A percentile compares a stretch with the other conserved stretches of the same genome.
These are phyloP conservation scores for Tapirus indicus DNA, from an alignment of 2,797 vertebrate species.

Conservation along the genomic window DNA sequence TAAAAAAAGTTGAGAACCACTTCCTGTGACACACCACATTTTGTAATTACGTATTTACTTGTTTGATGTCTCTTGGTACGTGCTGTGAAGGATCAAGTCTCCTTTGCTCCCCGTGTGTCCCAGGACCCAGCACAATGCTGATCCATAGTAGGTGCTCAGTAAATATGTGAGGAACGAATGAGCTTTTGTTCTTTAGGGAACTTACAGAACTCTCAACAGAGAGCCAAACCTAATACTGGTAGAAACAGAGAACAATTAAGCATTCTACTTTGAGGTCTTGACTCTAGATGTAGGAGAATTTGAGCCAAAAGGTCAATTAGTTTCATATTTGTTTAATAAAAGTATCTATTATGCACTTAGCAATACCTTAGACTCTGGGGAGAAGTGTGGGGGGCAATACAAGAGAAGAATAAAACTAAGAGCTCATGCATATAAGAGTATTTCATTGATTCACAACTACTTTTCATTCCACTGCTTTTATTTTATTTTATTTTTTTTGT, in stretches of 20 bases:
- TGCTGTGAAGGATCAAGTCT: not conserved
- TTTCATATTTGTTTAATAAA: not conserved
- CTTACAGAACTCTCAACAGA: not conserved
- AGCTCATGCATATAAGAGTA: rapidly evolving
- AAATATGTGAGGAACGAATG: not conserved
- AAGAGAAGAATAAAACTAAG: not conserved
- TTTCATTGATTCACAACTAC: not conserved
- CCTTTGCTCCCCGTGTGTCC: too few relatives aligned
- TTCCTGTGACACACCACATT: rapidly evolving
- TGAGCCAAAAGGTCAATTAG: not conserved
- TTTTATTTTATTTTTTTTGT: too few relatives aligned
- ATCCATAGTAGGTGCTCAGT: not conserved
- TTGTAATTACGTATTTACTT: not conserved
- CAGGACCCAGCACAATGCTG: not conserved
- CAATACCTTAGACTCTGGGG: not conserved
- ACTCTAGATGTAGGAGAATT: not conserved
- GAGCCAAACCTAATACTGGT: not conserved
- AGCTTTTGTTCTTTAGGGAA: not conserved
- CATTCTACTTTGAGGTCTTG: not conserved
- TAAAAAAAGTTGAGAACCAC: not conserved
- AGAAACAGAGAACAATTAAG: not conserved
- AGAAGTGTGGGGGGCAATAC: not conserved
- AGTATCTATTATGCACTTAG: not conserved
- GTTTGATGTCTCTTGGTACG: too few relatives aligned
- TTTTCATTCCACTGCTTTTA: not conserved